A percentile compares a stretch with the other conserved stretches of the same genome.
These are phyloP conservation scores for Caradrina kadenii DNA, from an alignment of 2,888 invertebrate species.

Conservation along the genomic window DNA sequence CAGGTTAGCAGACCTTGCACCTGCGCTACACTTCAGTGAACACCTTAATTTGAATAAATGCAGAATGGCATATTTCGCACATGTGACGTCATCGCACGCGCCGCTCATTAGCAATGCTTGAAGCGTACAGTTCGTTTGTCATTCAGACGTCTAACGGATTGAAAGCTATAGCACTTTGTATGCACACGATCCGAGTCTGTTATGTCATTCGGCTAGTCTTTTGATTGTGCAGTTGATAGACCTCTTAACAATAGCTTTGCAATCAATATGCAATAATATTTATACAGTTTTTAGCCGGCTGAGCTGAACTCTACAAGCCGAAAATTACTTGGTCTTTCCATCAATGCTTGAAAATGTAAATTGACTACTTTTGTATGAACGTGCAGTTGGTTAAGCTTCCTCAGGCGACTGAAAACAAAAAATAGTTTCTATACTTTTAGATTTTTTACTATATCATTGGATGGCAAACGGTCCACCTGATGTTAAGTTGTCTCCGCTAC, in stretches of 20 bases:
- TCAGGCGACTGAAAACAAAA: too few relatives aligned
- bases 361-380: too few relatives aligned
- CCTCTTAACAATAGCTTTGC: constrained; percentile 25
- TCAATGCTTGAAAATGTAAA: too few relatives aligned
- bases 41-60: constrained; percentile 30
- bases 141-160: constrained; percentile 47
- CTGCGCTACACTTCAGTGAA: background rate
- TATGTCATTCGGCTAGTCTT: constrained; percentile 50
- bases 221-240: constrained; percentile 44
- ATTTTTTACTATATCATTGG: too few relatives aligned
- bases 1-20: background rate
- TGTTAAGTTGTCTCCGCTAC: too few relatives aligned
- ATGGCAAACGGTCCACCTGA: too few relatives aligned
- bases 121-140: constrained; percentile 42
- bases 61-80: constrained; percentile 43
- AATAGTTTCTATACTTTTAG: too few relatives aligned
- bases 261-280: constrained; percentile 32
- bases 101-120: constrained; percentile 50
- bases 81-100: constrained; percentile 54
- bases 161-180: constrained; percentile 30
- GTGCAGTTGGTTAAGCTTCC: too few relatives aligned
- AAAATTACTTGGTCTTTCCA: too few relatives aligned
- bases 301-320: too few relatives aligned
- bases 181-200: constrained; percentile 18
- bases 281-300: background rate